Evolutionary conservation across 2,113 vertebrate genomes (phyloP).

Genomic region (Callopanchax toddi): DNA sequence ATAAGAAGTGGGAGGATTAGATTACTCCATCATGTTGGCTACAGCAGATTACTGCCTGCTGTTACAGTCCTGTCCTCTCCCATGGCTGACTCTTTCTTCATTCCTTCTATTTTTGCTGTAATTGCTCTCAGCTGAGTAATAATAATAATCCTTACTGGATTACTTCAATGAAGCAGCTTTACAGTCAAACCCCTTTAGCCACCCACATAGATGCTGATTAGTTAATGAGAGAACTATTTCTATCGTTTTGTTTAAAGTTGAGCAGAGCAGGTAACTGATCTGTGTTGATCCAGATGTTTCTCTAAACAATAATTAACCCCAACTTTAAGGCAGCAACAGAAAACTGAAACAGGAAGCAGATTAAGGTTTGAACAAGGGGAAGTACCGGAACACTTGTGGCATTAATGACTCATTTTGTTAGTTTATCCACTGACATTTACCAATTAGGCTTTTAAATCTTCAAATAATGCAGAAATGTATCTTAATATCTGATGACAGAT

Average conservation of each 20-base stretch:
- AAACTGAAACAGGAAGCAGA: conserved; percentile 66
- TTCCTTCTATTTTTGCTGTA: conserved; percentile 38
- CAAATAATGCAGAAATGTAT: too few species aligned
- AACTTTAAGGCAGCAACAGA: conserved; percentile 53
- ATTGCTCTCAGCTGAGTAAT: conserved; percentile 51
- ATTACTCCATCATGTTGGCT: conserved; percentile 12
- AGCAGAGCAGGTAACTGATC: too few species aligned
- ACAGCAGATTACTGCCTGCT: conserved; percentile 32
- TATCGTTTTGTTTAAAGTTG: not conserved
- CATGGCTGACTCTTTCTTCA: conserved; percentile 26
- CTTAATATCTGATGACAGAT: too few species aligned
- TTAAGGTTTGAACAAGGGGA: conserved; percentile 73
- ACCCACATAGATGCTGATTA: conserved; percentile 63
- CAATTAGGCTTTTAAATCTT: conserved; percentile 52
- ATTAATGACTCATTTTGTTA: conserved; percentile 66
- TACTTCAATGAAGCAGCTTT: conserved; percentile 66
- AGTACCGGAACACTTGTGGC: conserved; percentile 47
- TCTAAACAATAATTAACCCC: conserved; percentile 66
- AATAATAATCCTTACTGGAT: conserved; percentile 66
- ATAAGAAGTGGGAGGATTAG: not conserved
- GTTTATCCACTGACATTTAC: conserved; percentile 50
- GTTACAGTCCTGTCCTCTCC: conserved; percentile 13
- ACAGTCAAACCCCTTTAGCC: conserved; percentile 49
- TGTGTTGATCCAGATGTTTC: conserved; percentile 54
- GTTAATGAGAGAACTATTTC: conserved; percentile 32